These are phyloP conservation scores for Fregetta grallaria DNA, from an alignment of 2,113 vertebrate species.

Conservation along the genomic window DNA sequence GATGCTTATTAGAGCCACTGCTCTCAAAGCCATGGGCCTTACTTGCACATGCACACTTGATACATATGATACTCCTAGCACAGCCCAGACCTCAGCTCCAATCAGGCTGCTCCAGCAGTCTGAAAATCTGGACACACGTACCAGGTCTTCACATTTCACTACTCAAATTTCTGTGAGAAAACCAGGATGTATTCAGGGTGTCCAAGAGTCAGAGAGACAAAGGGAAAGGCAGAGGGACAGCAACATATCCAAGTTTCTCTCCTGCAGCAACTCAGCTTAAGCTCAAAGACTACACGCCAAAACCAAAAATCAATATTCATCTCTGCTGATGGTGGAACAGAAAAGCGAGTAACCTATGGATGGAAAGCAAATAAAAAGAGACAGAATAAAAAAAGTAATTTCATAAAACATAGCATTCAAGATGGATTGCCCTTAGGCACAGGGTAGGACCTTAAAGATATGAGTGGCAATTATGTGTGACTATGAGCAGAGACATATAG, in stretches of 20 bases:
- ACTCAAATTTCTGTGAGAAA: background rate
- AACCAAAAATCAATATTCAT: background rate
- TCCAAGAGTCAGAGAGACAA: background rate
- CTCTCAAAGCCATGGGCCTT: background rate
- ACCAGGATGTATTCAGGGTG: background rate
- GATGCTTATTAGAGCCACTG: background rate
- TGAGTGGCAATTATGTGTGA: background rate
- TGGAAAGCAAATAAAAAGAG: background rate
- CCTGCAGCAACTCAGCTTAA: background rate
- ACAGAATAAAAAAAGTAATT: background rate
- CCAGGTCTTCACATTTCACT: background rate
- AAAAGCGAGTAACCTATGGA: background rate
- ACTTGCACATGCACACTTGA: background rate
- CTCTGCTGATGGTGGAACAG: background rate
- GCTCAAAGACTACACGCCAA: background rate
- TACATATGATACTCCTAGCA: background rate
- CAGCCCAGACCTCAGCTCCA: background rate
- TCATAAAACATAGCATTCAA: background rate
- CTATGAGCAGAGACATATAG: background rate
- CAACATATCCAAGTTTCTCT: background rate
- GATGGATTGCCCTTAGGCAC: background rate
- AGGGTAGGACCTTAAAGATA: background rate
- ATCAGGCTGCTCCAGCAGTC: background rate
- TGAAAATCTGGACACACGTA: background rate
- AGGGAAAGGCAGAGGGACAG: background rate